Base-by-base conservation (phyloP, 2,797 vertebrate species). In the Leptatherina wallacei region DNA sequence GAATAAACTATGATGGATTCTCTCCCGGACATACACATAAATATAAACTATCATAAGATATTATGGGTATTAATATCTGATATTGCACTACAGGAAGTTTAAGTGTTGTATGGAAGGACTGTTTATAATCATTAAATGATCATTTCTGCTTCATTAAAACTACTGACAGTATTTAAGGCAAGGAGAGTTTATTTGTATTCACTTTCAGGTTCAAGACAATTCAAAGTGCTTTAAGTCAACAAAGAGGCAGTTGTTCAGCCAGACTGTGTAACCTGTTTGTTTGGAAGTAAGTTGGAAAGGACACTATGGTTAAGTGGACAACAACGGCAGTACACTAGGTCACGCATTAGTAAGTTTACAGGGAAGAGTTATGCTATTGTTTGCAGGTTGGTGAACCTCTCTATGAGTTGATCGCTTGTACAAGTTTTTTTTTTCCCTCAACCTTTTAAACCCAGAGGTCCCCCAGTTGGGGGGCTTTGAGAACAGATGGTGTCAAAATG, bases 1-100 rank as follows among this genome's bases (percentile, higher is more conserved):
- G 73, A 58, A 63, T 35, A 62, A 81, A 81, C 82, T 75, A 69
- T 85, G 83, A 91, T 80, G 65, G 65, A 88, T 83, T 74, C 69
- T 65, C 61, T 47, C 10, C 38, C 51, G 47, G 77, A 74, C 54
- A 58, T 32, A 69, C 59, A 70, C 65, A 85, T 73, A 67, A 87
- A 84, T 79, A 86, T 78, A 27, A 87, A 76, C 65, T 16, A 69
- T 80, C 62, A 59, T 75, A 80, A 82, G 73, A 82, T 61, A 77
- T 75, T 35, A 49, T 44, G 16, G 56, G 52, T 24, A 40, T 49
- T 20, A 49, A 62, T 76, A 78, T 72, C 67, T 29, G 9, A 67
- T 70, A 82, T 64, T 49, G 65, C 79, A 69, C 20, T 67, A 32
- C 1, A 14, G 22, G 18, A 59, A 44, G 59, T 69, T 80, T 60